Conservation (phyloP, 1,140 invertebrate species). For the Drosophila rhopaloa region DNA sequence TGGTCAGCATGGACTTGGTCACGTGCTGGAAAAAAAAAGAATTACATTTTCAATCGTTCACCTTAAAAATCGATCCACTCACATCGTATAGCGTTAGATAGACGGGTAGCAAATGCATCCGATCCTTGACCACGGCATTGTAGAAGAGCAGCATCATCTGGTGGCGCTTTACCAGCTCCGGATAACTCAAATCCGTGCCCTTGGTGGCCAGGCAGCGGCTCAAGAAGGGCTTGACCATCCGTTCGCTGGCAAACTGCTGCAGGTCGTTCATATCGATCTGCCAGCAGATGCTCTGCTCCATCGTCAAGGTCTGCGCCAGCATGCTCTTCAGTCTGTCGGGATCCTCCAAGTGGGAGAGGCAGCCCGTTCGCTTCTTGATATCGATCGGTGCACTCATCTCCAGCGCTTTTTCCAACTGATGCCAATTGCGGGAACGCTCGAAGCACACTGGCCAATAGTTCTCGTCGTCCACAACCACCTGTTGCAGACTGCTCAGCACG, state of each 20-base stretch:
- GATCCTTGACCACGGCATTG: slow-evolving; percentile 94
- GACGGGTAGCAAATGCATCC: slow-evolving; percentile 91
- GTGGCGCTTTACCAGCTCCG: slow-evolving; percentile 87
- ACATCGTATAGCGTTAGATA: slow-evolving; percentile 90
- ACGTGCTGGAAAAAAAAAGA: slow-evolving; percentile 44
- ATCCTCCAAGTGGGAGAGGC: slow-evolving; percentile 94
- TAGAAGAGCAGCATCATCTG: slow-evolving; percentile 91
- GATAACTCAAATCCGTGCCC: slow-evolving; percentile 45
- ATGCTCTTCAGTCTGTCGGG: slow-evolving; percentile 94
- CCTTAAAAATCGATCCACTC: slow-evolving; percentile 43
- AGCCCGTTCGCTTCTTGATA: slow-evolving; percentile 95
- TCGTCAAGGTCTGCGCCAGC: slow-evolving; percentile 92
- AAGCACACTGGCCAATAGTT: slow-evolving; percentile 95
- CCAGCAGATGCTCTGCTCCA: slow-evolving; percentile 87
- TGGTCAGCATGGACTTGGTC: slow-evolving; percentile 54
- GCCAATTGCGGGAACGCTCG: slow-evolving; percentile 92
- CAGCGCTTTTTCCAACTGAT: slow-evolving; percentile 90
- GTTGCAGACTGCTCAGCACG: slow-evolving; percentile 90
- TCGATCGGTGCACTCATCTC: slow-evolving; percentile 90
- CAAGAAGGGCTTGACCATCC: slow-evolving; percentile 88
- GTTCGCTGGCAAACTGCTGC: slow-evolving; percentile 89
- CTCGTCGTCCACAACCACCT: slow-evolving; percentile 92
- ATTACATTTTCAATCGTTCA: neutral
- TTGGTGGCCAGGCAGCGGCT: slow-evolving; percentile 87
- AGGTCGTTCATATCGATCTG: slow-evolving; percentile 88